Conservation (phyloP, 2,113 vertebrate species). For the Smithornis capensis region DNA sequence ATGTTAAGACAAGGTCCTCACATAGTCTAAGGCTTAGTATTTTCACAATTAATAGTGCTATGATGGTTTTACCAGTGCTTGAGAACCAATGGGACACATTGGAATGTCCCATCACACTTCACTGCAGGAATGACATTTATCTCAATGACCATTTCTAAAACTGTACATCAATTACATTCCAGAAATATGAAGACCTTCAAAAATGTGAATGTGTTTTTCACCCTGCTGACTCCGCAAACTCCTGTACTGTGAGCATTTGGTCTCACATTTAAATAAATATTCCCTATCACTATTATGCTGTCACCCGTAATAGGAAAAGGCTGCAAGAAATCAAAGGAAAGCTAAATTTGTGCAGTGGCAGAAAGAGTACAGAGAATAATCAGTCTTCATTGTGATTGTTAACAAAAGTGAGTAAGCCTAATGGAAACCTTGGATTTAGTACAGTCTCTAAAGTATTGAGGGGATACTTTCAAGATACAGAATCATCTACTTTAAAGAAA, state of each 20-base stretch:
- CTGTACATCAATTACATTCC: background rate
- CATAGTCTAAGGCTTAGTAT: background rate
- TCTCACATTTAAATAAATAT: constrained; percentile 68
- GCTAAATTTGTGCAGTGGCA: constrained; percentile 46
- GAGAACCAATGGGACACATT: background rate
- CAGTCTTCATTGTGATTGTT: constrained; percentile 48
- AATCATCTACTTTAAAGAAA: background rate
- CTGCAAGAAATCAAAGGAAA: constrained; percentile 66
- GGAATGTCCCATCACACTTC: background rate
- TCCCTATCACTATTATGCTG: constrained; percentile 64
- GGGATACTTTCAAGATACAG: background rate
- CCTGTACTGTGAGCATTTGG: constrained; percentile 18
- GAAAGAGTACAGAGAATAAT: constrained; percentile 54
- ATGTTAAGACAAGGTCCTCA: background rate
- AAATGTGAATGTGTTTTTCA: constrained; percentile 12
- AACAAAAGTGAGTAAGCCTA: constrained; percentile 50
- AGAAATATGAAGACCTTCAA: constrained; percentile 30
- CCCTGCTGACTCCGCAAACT: constrained; percentile 47
- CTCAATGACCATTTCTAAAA: background rate
- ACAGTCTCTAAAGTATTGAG: constrained; percentile 27
- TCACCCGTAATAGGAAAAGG: constrained; percentile 68
- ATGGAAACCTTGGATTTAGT: constrained; percentile 50
- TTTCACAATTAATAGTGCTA: background rate
- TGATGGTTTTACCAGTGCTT: background rate
- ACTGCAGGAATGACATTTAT: background rate